These are phyloP conservation scores for Calycopis cecrops DNA, from an alignment of 1,140 invertebrate species.

Conservation along the genomic window DNA sequence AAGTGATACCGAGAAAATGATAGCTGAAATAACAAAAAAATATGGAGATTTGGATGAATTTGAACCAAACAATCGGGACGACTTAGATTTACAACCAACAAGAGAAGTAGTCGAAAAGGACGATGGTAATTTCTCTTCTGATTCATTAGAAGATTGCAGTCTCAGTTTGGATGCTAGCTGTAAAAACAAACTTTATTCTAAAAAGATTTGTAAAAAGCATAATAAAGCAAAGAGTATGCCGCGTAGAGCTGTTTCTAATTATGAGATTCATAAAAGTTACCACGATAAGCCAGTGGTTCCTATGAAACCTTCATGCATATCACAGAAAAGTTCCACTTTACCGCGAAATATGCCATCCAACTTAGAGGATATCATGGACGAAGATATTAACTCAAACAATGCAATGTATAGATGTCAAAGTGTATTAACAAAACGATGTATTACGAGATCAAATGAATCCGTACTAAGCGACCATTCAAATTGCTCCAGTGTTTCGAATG, in stretches of 20 bases:
- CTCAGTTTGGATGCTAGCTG: conserved; percentile 75
- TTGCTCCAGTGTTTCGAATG: conserved; percentile 71
- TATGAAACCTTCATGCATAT: conserved; percentile 45
- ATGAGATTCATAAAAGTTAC: conserved; percentile 80
- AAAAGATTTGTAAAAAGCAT: conserved; percentile 74
- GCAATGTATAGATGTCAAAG: conserved; percentile 70
- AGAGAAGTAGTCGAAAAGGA: conserved; percentile 69
- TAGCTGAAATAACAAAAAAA: conserved; percentile 77
- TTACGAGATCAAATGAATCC: conserved; percentile 70
- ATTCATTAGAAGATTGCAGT: conserved; percentile 83
- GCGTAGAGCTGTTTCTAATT: conserved; percentile 83
- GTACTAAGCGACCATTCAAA: conserved; percentile 72
- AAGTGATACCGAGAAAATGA: conserved; percentile 78
- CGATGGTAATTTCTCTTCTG: conserved; percentile 84
- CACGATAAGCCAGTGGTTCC: conserved; percentile 55
- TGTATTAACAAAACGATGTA: conserved; percentile 66
- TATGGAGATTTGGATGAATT: conserved; percentile 77
- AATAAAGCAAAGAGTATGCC: conserved; percentile 63
- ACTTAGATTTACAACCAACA: conserved; percentile 64
- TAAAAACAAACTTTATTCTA: conserved; percentile 70
- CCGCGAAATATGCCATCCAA: conserved; percentile 73
- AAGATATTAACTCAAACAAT: conserved; percentile 49
- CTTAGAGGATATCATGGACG: conserved; percentile 59
- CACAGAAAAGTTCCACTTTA: conserved; percentile 69
- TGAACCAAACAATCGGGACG: conserved; percentile 47